Percentiles rank a stretch among this genome's conserved stretches.
Conservation (phyloP, 2,888 invertebrate genomes). For the Leucophenga montana region DNA sequence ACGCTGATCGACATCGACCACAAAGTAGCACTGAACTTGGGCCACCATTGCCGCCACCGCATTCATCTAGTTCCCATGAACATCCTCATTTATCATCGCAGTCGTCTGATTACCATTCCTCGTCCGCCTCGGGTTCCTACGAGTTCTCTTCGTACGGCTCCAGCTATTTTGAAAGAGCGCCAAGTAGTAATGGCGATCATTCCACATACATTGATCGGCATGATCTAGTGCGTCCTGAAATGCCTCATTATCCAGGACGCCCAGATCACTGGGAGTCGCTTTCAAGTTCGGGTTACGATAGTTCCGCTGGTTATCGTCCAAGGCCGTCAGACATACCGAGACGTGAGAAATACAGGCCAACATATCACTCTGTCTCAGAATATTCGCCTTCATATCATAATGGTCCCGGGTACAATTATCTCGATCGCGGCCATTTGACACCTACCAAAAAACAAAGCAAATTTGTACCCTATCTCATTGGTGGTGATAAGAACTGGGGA, state of each 20-base stretch:
- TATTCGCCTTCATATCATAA: conserved; percentile 55
- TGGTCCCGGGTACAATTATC: conserved; percentile 56
- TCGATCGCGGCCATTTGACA: conserved; percentile 49
- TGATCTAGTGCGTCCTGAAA: conserved; percentile 59
- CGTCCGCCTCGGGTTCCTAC: conserved; percentile 57
- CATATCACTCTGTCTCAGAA: conserved; percentile 65
- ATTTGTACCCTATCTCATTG: conserved; percentile 77
- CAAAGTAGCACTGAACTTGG: conserved; percentile 62
- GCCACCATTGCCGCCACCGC: conserved; percentile 58
- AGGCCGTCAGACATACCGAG: conserved; percentile 56
- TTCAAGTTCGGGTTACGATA: conserved; percentile 69
- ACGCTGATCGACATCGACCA: conserved; percentile 58
- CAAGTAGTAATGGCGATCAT: conserved; percentile 67
- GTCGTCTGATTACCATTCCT: conserved; percentile 62
- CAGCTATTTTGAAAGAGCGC: conserved; percentile 65
- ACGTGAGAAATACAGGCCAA: conserved; percentile 65
- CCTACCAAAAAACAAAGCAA: conserved; percentile 65
- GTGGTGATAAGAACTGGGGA: conserved; percentile 75
- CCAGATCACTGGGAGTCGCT: conserved; percentile 69
- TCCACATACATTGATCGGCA: conserved; percentile 69
- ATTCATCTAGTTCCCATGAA: conserved; percentile 57
- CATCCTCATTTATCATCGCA: conserved; percentile 56
- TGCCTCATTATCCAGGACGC: conserved; percentile 49
- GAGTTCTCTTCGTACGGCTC: conserved; percentile 69
- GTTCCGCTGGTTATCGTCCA: conserved; percentile 52